Evolutionary conservation across 2,888 invertebrate genomes (phyloP).

Genomic region (Bibio marci): DNA sequence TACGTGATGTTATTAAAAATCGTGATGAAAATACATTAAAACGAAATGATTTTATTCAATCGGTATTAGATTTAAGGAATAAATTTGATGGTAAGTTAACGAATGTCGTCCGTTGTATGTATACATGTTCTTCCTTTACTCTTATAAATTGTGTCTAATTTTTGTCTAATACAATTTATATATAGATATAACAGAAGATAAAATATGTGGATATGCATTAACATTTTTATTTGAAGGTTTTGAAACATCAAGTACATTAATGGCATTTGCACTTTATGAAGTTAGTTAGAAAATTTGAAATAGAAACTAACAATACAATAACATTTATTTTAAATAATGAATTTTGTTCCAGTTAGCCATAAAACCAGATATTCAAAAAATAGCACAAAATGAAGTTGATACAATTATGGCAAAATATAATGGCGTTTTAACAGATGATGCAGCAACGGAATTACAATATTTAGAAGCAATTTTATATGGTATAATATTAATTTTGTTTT

Average conservation of each 20-base stretch:
- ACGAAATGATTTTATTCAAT: not conserved
- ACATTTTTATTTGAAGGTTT: constrained; percentile 36
- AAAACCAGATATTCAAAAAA: constrained; percentile 29
- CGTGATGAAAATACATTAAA: not conserved
- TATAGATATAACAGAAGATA: constrained; percentile 22
- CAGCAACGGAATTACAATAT: constrained; percentile 30
- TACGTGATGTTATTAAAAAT: not conserved
- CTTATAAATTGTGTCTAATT: too few species aligned
- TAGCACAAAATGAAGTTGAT: constrained; percentile 27
- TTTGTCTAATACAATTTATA: too few species aligned
- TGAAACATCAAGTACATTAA: constrained; percentile 34
- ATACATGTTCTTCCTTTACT: not conserved
- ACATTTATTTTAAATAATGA: too few species aligned
- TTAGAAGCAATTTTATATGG: constrained; percentile 26
- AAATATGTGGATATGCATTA: constrained; percentile 35
- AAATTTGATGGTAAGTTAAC: too few species aligned
- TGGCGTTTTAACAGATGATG: constrained; percentile 29
- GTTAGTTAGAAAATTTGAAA: too few species aligned
- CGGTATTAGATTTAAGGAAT: not conserved
- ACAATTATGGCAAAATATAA: constrained; percentile 21
- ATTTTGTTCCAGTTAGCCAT: constrained; percentile 20
- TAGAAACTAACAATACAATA: too few species aligned
- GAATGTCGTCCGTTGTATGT: too few species aligned
- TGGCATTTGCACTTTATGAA: constrained; percentile 32
- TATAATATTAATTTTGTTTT: constrained; percentile 19